These are phyloP conservation scores for Geodia barretti DNA, from an alignment of 37 sponge, comb jelly and placozoan species.

Conservation along the genomic window DNA sequence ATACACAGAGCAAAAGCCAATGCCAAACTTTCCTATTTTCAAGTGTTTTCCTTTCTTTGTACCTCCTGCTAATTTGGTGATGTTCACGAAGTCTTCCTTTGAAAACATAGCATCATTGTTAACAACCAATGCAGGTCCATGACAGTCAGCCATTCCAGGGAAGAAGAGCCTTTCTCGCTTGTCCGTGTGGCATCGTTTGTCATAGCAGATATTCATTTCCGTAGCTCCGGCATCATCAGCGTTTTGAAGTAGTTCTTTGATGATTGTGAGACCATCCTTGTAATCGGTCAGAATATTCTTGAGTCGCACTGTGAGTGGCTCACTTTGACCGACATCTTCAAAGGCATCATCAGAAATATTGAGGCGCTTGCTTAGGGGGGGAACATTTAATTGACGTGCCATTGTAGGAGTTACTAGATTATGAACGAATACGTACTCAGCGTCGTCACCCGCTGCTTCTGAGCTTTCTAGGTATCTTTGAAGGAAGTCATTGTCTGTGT, in stretches of 20 bases:
- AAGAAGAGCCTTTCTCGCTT: constrained; percentile 32
- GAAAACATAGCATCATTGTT: constrained; percentile 58
- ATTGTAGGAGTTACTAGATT: constrained; percentile 7
- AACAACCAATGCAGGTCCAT: constrained; percentile 66
- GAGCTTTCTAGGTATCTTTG: background rate
- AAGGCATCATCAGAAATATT: constrained; percentile 55
- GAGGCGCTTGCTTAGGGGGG: constrained; percentile 36
- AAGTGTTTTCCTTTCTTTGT: constrained; percentile 62
- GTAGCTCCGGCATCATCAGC: constrained; percentile 87
- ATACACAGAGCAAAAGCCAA: constrained; percentile 79
- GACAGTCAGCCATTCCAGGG: constrained; percentile 53
- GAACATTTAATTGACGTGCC: constrained; percentile 3
- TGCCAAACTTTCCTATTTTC: constrained; percentile 72
- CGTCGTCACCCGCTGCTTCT: background rate
- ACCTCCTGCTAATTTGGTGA: constrained; percentile 77
- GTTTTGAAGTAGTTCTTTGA: constrained; percentile 81
- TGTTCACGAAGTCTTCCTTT: constrained; percentile 80
- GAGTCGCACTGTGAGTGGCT: constrained; percentile 58
- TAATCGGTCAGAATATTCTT: constrained; percentile 73
- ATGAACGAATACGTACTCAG: constrained; percentile 26
- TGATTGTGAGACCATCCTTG: constrained; percentile 70
- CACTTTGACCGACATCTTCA: constrained; percentile 68
- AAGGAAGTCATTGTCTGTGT: constrained; percentile 50
- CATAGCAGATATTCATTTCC: constrained; percentile 60
- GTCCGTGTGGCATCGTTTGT: constrained; percentile 30